phyloP scores from a whole-genome alignment of 64 coral and sea anemone genomes.

The Montipora efflorescens region DNA sequence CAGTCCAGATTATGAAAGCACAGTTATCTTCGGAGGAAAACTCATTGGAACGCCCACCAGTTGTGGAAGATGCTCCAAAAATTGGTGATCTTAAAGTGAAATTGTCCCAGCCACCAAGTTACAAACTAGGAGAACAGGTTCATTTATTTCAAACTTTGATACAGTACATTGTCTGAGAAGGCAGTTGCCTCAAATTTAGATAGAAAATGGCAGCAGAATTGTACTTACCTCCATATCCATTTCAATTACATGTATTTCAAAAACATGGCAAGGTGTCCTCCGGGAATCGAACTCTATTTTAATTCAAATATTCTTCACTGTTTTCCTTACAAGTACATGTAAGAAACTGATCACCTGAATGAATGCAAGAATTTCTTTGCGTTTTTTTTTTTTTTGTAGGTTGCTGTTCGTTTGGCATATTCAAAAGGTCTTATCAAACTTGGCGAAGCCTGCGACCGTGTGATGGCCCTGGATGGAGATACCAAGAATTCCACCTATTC shows the following conservation, averaged over 20 bases:
- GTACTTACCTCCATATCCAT: too few relatives aligned
- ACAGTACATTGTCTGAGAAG: neutral
- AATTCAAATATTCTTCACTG: too few relatives aligned
- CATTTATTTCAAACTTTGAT: neutral
- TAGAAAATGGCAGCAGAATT: too few relatives aligned
- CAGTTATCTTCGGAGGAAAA: conserved; percentile 25
- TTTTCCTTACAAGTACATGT: too few relatives aligned
- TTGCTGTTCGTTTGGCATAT: conserved; percentile 87
- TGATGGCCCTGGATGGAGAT: conserved; percentile 92
- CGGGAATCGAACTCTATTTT: too few relatives aligned
- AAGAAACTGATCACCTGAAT: too few relatives aligned
- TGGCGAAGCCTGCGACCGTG: conserved; percentile 63
- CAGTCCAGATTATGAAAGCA: conserved; percentile 44
- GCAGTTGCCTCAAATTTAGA: too few relatives aligned
- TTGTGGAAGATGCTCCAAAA: conserved; percentile 68
- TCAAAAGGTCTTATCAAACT: conserved; percentile 84
- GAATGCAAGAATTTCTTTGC: too few relatives aligned
- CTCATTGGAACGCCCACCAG: conserved; percentile 68
- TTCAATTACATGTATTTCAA: too few relatives aligned
- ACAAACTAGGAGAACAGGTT: conserved; percentile 92
- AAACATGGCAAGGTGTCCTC: too few relatives aligned
- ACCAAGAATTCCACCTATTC: conserved; percentile 96
- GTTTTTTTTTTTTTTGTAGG: conserved; percentile 27
- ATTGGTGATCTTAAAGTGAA: conserved; percentile 31
- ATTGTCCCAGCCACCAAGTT: conserved; percentile 89